These are phyloP conservation scores for Enteromius trimaculatus DNA, from an alignment of 2,797 vertebrate species.

Conservation along the genomic window DNA sequence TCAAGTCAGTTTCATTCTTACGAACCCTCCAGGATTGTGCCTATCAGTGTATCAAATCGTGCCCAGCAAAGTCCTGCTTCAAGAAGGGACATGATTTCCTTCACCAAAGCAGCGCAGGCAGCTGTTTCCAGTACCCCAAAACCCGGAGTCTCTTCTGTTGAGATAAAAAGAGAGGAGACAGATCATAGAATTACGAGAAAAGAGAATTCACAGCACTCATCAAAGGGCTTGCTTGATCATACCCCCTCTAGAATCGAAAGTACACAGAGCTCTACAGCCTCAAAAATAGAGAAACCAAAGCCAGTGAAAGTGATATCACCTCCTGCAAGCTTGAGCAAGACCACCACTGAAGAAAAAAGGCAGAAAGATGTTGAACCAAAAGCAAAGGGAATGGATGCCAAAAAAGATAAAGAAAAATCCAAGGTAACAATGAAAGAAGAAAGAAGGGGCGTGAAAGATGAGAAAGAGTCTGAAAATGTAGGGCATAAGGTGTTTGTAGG, in stretches of 20 bases:
- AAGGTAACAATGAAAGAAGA: constrained; percentile 17
- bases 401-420: constrained; percentile 18
- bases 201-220: constrained; percentile 48
- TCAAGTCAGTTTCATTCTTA: constrained; percentile 66
- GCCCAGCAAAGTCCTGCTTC: constrained; percentile 74
- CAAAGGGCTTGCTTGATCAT: constrained; percentile 42
- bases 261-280: constrained; percentile 54
- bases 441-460: constrained; percentile 53
- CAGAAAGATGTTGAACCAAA: constrained; percentile 31
- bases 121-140: constrained; percentile 57
- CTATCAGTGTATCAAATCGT: constrained; percentile 70
- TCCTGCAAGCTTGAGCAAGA: constrained; percentile 59
- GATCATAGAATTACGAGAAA: constrained; percentile 65
- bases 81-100: constrained; percentile 81
- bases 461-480: constrained; percentile 50
- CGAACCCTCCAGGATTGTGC: constrained; percentile 74
- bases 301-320: constrained; percentile 67
- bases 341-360: constrained; percentile 21
- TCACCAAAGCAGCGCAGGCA: constrained; percentile 73
- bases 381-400: constrained; percentile 28
- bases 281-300: constrained; percentile 62
- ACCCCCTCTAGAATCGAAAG: constrained; percentile 26
- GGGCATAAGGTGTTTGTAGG: constrained; percentile 50
- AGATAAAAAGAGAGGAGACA: constrained; percentile 56
- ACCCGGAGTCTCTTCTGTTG: constrained; percentile 45